phyloP scores from a whole-genome alignment of 2,113 vertebrate genomes.

The Butorides virescens region DNA sequence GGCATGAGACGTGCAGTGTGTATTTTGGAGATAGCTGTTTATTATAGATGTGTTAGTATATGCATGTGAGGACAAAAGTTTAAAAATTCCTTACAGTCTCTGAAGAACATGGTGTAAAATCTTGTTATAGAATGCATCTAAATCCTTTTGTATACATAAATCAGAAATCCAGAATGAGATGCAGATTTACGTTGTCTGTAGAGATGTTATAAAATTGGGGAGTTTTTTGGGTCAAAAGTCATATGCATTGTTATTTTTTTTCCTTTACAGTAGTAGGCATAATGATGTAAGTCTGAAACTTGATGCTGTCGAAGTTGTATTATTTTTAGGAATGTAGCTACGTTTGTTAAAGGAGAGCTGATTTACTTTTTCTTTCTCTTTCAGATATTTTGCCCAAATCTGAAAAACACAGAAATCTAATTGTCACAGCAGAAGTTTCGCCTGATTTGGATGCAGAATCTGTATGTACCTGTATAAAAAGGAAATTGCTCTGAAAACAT shows the following conservation, averaged over 20 bases:
- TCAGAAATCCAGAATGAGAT: not conserved
- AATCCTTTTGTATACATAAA: not conserved
- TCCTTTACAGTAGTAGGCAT: not conserved
- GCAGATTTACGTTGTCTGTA: not conserved
- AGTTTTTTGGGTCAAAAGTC: not conserved
- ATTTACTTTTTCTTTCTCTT: not conserved
- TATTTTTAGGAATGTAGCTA: not conserved
- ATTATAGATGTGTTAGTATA: not conserved
- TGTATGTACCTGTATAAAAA: slow-evolving; percentile 72
- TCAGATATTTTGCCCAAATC: slow-evolving; percentile 83
- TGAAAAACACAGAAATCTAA: slow-evolving; percentile 79
- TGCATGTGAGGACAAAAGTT: not conserved
- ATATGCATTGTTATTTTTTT: not conserved
- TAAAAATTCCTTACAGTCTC: not conserved
- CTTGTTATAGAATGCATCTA: not conserved
- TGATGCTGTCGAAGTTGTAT: not conserved
- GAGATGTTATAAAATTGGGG: not conserved
- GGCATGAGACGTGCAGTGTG: not conserved
- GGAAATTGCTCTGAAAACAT: not conserved
- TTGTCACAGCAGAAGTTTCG: slow-evolving; percentile 76
- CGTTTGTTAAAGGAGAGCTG: not conserved
- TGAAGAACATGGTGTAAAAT: not conserved
- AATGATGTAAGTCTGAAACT: not conserved
- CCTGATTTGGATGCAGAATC: slow-evolving; percentile 81
- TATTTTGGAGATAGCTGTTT: not conserved